A percentile compares a stretch with the other conserved stretches of the same genome.
These are phyloP conservation scores for Beroe ovata DNA, from an alignment of 37 sponge, comb jelly and placozoan species.

Conservation along the genomic window DNA sequence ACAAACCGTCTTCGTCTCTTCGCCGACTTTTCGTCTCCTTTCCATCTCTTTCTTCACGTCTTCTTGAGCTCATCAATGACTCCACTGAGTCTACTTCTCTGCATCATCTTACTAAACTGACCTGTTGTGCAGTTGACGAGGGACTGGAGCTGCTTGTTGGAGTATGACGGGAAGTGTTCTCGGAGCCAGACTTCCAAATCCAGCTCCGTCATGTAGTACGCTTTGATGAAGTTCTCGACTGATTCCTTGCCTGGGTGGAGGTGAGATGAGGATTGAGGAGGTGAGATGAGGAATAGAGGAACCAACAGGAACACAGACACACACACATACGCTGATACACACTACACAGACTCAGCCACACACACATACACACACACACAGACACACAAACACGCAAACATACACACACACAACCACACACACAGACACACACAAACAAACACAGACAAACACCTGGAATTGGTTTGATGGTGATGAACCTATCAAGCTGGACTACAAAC, in stretches of 20 bases:
- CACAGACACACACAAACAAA: too few relatives aligned
- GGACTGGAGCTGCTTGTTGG: constrained; percentile 76
- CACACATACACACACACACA: too few relatives aligned
- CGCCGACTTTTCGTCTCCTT: neutral
- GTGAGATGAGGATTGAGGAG: too few relatives aligned
- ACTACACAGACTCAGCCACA: too few relatives aligned
- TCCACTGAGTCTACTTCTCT: constrained; percentile 73
- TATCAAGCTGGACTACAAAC: constrained; percentile 81
- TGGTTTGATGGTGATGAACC: constrained; percentile 70
- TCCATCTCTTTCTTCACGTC: neutral
- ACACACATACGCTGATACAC: neutral
- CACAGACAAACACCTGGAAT: too few relatives aligned
- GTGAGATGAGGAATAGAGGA: constrained; percentile 82
- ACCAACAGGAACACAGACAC: neutral
- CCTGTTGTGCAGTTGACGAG: constrained; percentile 79
- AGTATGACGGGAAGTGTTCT: constrained; percentile 82
- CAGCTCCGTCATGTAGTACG: constrained; percentile 84
- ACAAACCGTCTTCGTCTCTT: too few relatives aligned
- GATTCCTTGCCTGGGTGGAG: constrained; percentile 69
- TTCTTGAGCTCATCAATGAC: constrained; percentile 70
- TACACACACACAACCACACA: too few relatives aligned
- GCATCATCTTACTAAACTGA: constrained; percentile 72
- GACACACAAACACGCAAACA: too few relatives aligned
- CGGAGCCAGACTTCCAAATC: constrained; percentile 82
- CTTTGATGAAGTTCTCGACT: constrained; percentile 93